Conservation (phyloP, 2,888 invertebrate species). For the Meteorus cinctellus region DNA sequence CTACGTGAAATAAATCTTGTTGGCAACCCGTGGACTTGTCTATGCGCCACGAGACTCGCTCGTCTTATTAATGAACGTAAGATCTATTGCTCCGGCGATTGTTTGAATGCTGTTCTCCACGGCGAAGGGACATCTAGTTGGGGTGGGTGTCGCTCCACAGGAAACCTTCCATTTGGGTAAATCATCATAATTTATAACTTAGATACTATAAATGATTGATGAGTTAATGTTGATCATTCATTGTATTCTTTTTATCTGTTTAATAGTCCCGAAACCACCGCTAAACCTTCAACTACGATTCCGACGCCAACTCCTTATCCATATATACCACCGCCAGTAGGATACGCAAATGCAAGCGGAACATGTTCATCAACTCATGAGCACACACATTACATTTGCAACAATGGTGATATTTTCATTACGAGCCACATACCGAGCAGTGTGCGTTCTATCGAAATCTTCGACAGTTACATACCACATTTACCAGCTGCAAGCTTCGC, state of each 20-base stretch:
- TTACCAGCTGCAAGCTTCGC: slow-evolving; percentile 52
- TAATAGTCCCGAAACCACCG: slow-evolving; percentile 9
- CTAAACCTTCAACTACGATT: slow-evolving; percentile 37
- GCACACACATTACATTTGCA: slow-evolving; percentile 53
- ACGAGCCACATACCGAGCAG: slow-evolving; percentile 55
- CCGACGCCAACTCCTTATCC: slow-evolving; percentile 31
- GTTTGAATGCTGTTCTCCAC: slow-evolving; percentile 44
- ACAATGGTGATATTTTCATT: slow-evolving; percentile 55
- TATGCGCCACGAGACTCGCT: slow-evolving; percentile 57
- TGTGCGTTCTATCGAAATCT: slow-evolving; percentile 58
- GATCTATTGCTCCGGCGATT: slow-evolving; percentile 54
- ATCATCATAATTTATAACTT: background rate
- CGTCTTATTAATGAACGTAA: slow-evolving; percentile 52
- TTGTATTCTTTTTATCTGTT: slow-evolving; percentile 4
- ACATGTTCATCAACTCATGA: slow-evolving; percentile 44
- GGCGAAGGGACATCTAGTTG: slow-evolving; percentile 40
- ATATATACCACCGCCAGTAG: slow-evolving; percentile 20
- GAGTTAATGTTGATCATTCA: slow-evolving; percentile 1
- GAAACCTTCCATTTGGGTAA: slow-evolving; percentile 25
- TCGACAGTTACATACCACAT: slow-evolving; percentile 57
- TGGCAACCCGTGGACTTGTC: slow-evolving; percentile 63
- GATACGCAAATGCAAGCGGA: slow-evolving; percentile 37
- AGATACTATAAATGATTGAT: background rate
- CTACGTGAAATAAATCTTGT: slow-evolving; percentile 52
- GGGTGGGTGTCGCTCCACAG: slow-evolving; percentile 42